Percentiles rank a stretch among this genome's conserved stretches.
phyloP scores from a whole-genome alignment of 2,797 vertebrate genomes.

The Paramormyrops hopkinsi region DNA sequence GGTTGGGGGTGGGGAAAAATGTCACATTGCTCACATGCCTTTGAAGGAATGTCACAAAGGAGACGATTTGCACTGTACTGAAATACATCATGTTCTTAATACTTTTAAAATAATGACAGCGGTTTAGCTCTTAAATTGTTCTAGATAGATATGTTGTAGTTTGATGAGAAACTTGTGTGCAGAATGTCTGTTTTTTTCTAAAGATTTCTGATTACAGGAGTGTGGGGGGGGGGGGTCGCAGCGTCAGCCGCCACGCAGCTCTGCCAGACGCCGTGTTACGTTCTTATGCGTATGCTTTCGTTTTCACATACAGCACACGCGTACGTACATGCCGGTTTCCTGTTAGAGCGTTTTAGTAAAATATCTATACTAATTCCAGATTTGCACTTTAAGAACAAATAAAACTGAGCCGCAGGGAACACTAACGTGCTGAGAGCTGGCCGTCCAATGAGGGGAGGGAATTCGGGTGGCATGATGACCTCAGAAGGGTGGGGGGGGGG shows the following conservation, averaged over 20 bases:
- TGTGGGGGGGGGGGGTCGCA: conserved; percentile 24
- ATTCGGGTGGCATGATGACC: neutral
- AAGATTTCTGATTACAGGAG: conserved; percentile 37
- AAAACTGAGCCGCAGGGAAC: conserved; percentile 27
- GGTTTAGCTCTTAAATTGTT: conserved; percentile 31
- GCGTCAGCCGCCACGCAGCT: conserved; percentile 11
- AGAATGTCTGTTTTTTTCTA: conserved; percentile 51
- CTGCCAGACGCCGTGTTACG: conserved; percentile 40
- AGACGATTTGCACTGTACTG: conserved; percentile 59
- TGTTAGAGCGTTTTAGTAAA: conserved; percentile 53
- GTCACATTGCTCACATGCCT: conserved; percentile 38
- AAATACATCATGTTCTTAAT: conserved; percentile 45
- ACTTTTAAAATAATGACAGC: conserved; percentile 30
- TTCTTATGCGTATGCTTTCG: neutral
- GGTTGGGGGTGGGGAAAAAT: conserved; percentile 45
- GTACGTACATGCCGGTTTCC: neutral
- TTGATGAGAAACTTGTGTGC: conserved; percentile 24
- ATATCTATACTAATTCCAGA: conserved; percentile 44
- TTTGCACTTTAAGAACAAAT: conserved; percentile 45
- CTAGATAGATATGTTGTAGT: conserved; percentile 42
- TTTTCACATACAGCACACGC: neutral
- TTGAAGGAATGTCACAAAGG: conserved; percentile 56
- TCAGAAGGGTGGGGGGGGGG: neutral
- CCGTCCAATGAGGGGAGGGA: neutral
- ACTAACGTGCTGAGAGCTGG: neutral